A percentile compares a stretch with the other conserved stretches of the same genome.
These are phyloP conservation scores for Caenorhabditis latens DNA, from an alignment of 1,140 invertebrate species.

Conservation along the genomic window DNA sequence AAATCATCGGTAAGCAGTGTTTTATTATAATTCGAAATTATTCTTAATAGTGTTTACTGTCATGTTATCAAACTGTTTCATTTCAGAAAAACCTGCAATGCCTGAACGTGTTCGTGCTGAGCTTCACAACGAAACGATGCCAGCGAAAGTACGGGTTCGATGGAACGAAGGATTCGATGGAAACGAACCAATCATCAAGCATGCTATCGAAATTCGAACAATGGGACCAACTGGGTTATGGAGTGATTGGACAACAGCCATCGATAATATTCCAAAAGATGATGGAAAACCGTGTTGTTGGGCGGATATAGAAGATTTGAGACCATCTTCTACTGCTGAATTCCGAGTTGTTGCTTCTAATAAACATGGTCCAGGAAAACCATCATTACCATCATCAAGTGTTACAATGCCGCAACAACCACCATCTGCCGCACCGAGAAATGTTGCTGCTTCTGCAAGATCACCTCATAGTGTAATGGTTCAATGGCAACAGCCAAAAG, in stretches of 20 bases:
- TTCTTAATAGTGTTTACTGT: conserved; percentile 6
- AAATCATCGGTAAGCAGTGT: conserved; percentile 68
- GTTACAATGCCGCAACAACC: conserved; percentile 75
- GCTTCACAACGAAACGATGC: conserved; percentile 79
- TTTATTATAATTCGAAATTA: background rate
- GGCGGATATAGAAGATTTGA: conserved; percentile 76
- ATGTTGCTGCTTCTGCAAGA: conserved; percentile 85
- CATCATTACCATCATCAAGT: conserved; percentile 84
- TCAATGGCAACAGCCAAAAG: conserved; percentile 93
- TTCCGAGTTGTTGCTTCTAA: conserved; percentile 96
- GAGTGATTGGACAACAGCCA: conserved; percentile 86
- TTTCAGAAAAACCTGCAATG: conserved; percentile 88
- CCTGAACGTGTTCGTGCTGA: conserved; percentile 88
- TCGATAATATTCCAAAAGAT: conserved; percentile 87
- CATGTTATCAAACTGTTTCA: background rate
- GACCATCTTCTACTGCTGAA: conserved; percentile 93
- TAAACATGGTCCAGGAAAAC: conserved; percentile 88
- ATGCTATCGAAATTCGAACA: conserved; percentile 90
- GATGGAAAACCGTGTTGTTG: conserved; percentile 81
- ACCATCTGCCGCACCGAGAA: conserved; percentile 75
- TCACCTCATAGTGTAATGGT: conserved; percentile 91
- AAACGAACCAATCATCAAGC: conserved; percentile 93
- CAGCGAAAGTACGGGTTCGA: conserved; percentile 85
- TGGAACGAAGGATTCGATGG: conserved; percentile 97
- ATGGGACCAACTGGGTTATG: conserved; percentile 79